These are phyloP conservation scores for Acutogordius australiensis DNA, from an alignment of 2,888 invertebrate genomes.

Conservation along the genomic window DNA sequence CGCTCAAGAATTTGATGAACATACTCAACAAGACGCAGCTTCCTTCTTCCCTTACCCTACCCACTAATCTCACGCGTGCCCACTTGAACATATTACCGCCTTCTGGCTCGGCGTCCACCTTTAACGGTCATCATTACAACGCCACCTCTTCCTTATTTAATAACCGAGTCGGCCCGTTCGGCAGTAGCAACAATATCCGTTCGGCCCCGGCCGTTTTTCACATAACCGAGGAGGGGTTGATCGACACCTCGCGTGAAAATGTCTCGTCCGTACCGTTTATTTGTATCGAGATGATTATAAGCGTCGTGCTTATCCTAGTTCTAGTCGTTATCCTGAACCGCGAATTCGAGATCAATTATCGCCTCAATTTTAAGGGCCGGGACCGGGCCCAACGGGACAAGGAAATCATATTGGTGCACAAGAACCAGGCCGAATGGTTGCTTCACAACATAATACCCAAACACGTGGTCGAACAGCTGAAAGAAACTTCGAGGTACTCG, in stretches of 20 bases:
- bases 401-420: constrained; percentile 45
- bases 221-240: neutral
- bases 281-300: constrained; percentile 42
- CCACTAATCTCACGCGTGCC: no score
- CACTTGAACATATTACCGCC: no score
- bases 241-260: neutral
- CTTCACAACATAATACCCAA: constrained; percentile 83
- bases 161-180: neutral
- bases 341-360: constrained; percentile 74
- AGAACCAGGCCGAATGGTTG: constrained; percentile 80
- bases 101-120: no score
- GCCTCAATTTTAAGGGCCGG: constrained; percentile 66
- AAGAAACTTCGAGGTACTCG: constrained; percentile 60
- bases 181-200: no score
- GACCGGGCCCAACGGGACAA: constrained; percentile 61
- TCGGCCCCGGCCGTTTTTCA: no score
- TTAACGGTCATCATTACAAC: no score
- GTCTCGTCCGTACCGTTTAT: neutral
- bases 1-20: neutral
- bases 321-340: constrained; percentile 70
- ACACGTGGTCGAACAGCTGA: constrained; percentile 67
- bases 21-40: no score
- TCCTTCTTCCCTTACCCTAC: no score
- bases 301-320: constrained; percentile 46
- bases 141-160: neutral